Percentiles rank a stretch among this genome's conserved stretches.
Conservation (phyloP, 2,888 invertebrate species). For the Drosophila ezoana region DNA sequence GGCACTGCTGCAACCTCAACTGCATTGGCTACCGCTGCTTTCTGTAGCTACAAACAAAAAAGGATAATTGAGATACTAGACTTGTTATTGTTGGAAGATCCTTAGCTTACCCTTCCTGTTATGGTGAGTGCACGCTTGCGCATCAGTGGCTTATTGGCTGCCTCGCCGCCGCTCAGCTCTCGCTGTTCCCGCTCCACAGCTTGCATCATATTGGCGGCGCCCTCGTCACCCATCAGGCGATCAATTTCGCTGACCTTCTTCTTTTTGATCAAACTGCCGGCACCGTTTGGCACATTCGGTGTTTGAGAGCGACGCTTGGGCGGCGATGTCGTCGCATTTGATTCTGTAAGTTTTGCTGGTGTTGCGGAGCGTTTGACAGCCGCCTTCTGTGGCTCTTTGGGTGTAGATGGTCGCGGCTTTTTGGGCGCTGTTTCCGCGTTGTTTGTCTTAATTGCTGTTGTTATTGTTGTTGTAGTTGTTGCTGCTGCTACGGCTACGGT, state of each 20-base stretch:
- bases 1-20: constrained; percentile 31
- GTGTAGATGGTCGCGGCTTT: constrained; percentile 65
- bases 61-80: not conserved
- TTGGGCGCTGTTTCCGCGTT: constrained; percentile 49
- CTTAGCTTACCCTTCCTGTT: constrained; percentile 66
- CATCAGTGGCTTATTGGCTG: constrained; percentile 75
- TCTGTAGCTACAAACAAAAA: constrained; percentile 14
- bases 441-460: constrained; percentile 4
- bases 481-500: not conserved
- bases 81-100: not conserved
- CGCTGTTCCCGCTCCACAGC: constrained; percentile 87
- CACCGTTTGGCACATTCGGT: constrained; percentile 68
- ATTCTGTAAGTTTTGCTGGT: constrained; percentile 33
- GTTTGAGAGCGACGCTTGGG: constrained; percentile 78
- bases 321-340: constrained; percentile 24
- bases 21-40: constrained; percentile 4
- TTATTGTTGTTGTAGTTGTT: constrained; percentile 6
- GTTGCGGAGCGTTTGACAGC: constrained; percentile 46
- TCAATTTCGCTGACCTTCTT: constrained; percentile 90
- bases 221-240: constrained; percentile 92
- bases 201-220: constrained; percentile 93
- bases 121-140: constrained; percentile 80
- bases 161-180: constrained; percentile 68
- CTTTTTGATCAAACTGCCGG: constrained; percentile 80
- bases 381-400: constrained; percentile 54